Conservation (phyloP, 2,797 vertebrate genomes). For the Falco cherrug region DNA sequence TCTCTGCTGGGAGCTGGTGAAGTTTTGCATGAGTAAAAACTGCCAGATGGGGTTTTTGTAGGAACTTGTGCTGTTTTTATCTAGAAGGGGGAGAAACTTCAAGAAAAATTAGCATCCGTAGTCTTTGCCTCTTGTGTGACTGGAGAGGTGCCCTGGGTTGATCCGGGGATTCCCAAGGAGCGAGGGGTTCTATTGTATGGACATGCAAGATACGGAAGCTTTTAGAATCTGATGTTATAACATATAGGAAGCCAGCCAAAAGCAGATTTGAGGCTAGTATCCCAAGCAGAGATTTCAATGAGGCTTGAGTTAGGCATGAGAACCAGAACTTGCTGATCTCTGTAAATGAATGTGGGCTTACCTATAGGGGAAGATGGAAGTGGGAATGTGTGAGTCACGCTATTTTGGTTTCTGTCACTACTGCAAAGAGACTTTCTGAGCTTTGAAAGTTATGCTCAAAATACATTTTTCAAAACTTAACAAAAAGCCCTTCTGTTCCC, state of each 20-base stretch:
- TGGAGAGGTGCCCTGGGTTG: background rate
- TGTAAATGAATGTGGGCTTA: background rate
- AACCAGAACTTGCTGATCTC: background rate
- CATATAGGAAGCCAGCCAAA: background rate
- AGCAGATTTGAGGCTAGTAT: background rate
- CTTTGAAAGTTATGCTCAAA: background rate
- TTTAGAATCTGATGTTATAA: background rate
- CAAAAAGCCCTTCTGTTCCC: background rate
- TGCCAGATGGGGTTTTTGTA: conserved; percentile 31
- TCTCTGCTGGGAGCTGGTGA: background rate
- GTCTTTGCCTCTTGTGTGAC: background rate
- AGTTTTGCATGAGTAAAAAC: background rate
- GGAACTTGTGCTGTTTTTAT: background rate
- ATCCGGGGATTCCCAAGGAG: background rate
- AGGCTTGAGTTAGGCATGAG: background rate
- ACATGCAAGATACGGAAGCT: background rate
- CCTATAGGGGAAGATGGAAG: background rate
- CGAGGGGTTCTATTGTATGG: background rate
- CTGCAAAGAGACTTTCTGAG: background rate
- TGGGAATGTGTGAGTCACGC: background rate
- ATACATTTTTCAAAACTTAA: background rate
- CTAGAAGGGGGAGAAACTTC: background rate
- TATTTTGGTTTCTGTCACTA: background rate
- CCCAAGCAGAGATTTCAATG: background rate
- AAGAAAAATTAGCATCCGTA: background rate